Percentiles rank a stretch among this genome's conserved stretches.
Conservation (phyloP, 2,113 vertebrate species). For the Oryzias celebensis region DNA sequence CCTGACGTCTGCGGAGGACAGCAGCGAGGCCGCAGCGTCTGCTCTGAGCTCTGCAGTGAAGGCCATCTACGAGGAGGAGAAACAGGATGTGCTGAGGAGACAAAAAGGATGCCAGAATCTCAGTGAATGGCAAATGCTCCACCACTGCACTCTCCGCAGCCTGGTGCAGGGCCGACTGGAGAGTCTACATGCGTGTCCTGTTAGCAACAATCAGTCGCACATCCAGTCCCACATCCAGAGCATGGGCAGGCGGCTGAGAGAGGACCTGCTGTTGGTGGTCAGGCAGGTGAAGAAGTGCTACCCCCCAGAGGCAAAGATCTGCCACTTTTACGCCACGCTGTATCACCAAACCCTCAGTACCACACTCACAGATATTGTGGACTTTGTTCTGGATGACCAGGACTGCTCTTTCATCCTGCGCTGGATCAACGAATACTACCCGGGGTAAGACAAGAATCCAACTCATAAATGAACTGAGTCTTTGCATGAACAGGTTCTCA, state of each 20-base stretch:
- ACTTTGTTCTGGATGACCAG: conserved; percentile 77
- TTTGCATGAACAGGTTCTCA: too few relatives aligned
- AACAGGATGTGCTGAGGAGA: conserved; percentile 74
- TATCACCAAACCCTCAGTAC: conserved; percentile 80
- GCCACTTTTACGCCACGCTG: conserved; percentile 77
- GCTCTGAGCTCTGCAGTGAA: conserved; percentile 73
- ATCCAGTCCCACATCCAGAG: conserved; percentile 65
- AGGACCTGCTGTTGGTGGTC: conserved; percentile 81
- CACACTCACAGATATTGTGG: conserved; percentile 64
- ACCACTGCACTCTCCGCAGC: accelerated
- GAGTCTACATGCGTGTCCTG: accelerated
- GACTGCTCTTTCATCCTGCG: conserved; percentile 80
- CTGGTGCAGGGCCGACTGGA: not conserved
- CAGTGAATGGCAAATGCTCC: not conserved
- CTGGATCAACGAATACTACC: conserved; percentile 85
- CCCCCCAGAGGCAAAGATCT: conserved; percentile 79
- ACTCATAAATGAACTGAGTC: too few relatives aligned
- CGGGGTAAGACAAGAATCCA: conserved; percentile 48
- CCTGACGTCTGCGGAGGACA: conserved; percentile 24
- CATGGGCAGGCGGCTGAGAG: conserved; percentile 80
- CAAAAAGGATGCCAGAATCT: conserved; percentile 34
- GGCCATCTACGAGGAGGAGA: conserved; percentile 79
- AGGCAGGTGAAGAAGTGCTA: conserved; percentile 78
- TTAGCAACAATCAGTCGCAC: accelerated
- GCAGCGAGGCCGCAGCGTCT: not conserved